A percentile compares a stretch with the other conserved stretches of the same genome.
Conservation (phyloP, 2,797 vertebrate species). For the Diglossa cyanea region DNA sequence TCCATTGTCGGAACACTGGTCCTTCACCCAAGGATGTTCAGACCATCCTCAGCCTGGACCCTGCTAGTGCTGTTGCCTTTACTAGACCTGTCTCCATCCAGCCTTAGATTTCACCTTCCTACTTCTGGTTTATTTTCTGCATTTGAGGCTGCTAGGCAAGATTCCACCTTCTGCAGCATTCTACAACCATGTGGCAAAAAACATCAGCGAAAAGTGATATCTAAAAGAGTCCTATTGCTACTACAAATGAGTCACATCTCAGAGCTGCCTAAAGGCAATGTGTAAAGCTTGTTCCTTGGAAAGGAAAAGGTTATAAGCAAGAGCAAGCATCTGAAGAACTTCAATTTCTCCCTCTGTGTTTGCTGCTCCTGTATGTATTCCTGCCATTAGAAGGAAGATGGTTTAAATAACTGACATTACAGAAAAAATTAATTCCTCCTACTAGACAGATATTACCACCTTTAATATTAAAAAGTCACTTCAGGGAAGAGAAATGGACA, state of each 20-base stretch:
- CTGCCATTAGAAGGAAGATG: not conserved
- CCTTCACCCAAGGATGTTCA: not conserved
- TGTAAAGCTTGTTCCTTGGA: not conserved
- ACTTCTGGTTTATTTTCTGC: not conserved
- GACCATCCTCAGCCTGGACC: fast-evolving
- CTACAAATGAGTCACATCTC: not conserved
- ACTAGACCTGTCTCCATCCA: not conserved
- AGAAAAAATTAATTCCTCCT: not conserved
- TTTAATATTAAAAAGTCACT: not conserved
- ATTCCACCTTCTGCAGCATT: not conserved
- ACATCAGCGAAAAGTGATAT: not conserved
- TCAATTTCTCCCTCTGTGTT: not conserved
- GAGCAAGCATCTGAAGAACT: not conserved
- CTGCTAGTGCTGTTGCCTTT: not conserved
- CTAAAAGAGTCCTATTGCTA: not conserved
- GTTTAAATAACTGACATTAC: not conserved
- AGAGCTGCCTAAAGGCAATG: not conserved
- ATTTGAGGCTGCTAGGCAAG: not conserved
- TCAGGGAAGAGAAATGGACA: not conserved
- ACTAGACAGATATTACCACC: not conserved
- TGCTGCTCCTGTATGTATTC: not conserved
- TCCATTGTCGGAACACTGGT: not conserved
- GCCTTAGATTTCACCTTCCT: not conserved
- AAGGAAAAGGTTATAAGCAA: not conserved
- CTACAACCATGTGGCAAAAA: not conserved